Evolutionary conservation across 2,888 invertebrate species (phyloP), one percentile per base, ranked within the genome.

Genomic region (Heliconius charithonia): DNA sequence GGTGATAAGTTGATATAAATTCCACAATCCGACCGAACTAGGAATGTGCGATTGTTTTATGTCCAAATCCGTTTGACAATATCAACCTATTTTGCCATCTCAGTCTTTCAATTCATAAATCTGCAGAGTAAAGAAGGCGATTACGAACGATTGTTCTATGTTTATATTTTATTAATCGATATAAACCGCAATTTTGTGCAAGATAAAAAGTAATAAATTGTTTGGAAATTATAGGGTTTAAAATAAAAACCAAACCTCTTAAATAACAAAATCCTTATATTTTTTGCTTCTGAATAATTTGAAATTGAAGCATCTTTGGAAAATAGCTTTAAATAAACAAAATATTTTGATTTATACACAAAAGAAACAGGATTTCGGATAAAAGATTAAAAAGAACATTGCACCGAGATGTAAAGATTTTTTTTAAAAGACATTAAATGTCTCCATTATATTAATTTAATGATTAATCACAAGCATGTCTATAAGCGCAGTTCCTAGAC

Each of bases 51-150:
- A 82, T 85, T 77, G 79, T 82, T 81, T 63, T 81, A 84, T 81
- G 83, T 83, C 85, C 84, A 80, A 85, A 86, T 82, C 85, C 84
- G 83, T 83, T n/a, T 78, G 85, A 85, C 83, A 79, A 82, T 83
- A 80, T 84, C 84, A 89, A 88, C 87, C 83, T 89, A 90, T 90
- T 87, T 91, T 90, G 90, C 90, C 90, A 90, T 93, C 92, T 93
- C 93, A 93, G 93, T 94, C 93, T 94, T 93, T 90, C 89, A 88
- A 88, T 92, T 89, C 86, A 87, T 89, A 87, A 89, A 89, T 87
- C 86, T 88, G 87, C 88, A 87, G 6, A 74, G 6, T 22, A 56
- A 69, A 72, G 37, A 16, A 16, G 72, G 59, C 72, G 72, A 37
- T 37, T 72, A 37, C 37, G 65, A 74, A 86, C 87, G 86, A 89